Conservation (phyloP, 30 jellyfish, hydroid and myxozoan genomes). For the Aurelia sp. region DNA sequence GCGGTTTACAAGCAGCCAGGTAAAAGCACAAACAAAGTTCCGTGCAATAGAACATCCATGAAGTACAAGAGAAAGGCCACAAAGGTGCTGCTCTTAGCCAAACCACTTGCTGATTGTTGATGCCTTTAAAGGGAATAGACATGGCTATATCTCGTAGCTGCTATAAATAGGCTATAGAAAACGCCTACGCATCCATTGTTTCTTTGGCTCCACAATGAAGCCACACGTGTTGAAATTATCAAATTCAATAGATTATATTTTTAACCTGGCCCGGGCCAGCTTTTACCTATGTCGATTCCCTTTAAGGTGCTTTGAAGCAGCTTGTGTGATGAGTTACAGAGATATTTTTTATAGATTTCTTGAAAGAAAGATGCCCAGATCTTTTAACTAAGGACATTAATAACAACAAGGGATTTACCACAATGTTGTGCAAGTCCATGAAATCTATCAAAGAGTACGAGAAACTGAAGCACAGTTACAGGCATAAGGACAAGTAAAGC, state of each 20-base stretch:
- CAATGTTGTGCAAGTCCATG: background rate
- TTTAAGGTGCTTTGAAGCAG: background rate
- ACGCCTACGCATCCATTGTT: too few species aligned
- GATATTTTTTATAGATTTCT: background rate
- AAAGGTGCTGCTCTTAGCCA: background rate
- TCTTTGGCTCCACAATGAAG: too few species aligned
- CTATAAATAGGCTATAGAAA: too few species aligned
- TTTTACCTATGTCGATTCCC: too few species aligned
- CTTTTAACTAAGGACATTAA: background rate
- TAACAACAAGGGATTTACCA: background rate
- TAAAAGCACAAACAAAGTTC: too few species aligned
- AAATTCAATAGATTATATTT: too few species aligned
- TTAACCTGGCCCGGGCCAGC: too few species aligned
- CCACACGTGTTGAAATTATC: too few species aligned
- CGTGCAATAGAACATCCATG: background rate
- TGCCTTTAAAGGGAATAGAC: background rate
- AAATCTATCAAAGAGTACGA: background rate
- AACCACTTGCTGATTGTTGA: constrained; percentile 1
- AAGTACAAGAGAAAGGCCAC: background rate
- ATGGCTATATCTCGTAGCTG: too few species aligned
- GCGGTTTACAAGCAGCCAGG: too few species aligned
- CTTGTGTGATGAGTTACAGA: background rate
- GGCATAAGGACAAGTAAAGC: background rate
- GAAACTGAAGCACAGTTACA: background rate
- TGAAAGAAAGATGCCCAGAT: constrained; percentile 12